Percentiles rank a stretch among this genome's conserved stretches.
Conservation (phyloP, 2,888 invertebrate species). For the Callimorpha dominula region DNA sequence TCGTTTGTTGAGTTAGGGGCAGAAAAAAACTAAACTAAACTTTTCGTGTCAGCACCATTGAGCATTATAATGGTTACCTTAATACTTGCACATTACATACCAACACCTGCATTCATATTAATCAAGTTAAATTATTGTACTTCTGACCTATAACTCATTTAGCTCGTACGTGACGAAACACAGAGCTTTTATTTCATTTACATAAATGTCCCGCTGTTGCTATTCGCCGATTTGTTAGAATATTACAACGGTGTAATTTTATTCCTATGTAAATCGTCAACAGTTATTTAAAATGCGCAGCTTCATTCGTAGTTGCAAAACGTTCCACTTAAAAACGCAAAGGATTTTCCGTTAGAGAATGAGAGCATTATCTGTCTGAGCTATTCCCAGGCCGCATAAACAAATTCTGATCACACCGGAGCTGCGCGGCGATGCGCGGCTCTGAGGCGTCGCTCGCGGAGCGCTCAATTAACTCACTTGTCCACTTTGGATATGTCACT, state of each 20-base stretch:
- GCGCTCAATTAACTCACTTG: constrained; percentile 36
- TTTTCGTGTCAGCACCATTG: background rate
- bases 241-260: constrained; percentile 66
- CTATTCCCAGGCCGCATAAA: constrained; percentile 82
- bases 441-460: constrained; percentile 45
- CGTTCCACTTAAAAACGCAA: constrained; percentile 79
- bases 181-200: constrained; percentile 34
- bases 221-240: constrained; percentile 49
- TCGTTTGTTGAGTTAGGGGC: background rate
- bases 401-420: constrained; percentile 82
- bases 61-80: background rate
- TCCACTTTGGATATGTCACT: constrained; percentile 51
- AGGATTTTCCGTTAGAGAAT: constrained; percentile 80
- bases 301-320: constrained; percentile 80
- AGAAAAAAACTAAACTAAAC: background rate
- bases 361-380: constrained; percentile 76
- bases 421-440: constrained; percentile 57
- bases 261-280: constrained; percentile 72
- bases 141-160: constrained; percentile 25
- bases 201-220: constrained; percentile 48
- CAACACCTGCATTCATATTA: constrained; percentile 24
- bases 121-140: constrained; percentile 32
- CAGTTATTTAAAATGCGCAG: constrained; percentile 72
- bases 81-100: constrained; percentile 18
- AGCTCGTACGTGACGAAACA: constrained; percentile 22